Conservation (phyloP, 2,888 invertebrate genomes). For the Myathropa florea region DNA sequence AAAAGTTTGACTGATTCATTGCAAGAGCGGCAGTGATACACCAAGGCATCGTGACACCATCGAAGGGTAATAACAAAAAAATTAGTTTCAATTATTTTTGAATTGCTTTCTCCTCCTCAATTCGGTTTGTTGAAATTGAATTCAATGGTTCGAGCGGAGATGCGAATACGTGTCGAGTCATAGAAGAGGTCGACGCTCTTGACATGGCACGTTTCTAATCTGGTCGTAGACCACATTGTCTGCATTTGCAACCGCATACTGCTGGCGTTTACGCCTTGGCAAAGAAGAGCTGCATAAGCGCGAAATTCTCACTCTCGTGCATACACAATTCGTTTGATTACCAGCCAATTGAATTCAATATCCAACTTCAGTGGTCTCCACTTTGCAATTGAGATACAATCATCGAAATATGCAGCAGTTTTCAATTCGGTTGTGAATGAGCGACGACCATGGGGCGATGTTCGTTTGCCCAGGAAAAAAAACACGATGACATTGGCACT, state of each 20-base stretch:
- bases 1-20: neutral
- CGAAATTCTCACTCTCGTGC: neutral
- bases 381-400: neutral
- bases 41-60: constrained; percentile 1
- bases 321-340: constrained; percentile 19
- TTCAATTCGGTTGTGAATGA: neutral
- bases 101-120: neutral
- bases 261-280: neutral
- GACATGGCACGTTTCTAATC: neutral
- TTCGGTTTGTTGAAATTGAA: neutral
- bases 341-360: constrained; percentile 36
- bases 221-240: neutral
- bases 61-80: constrained; percentile 5
- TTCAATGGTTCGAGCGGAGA: neutral
- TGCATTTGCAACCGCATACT: neutral
- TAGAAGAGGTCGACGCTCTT: neutral
- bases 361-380: neutral
- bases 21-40: no score
- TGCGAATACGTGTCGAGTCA: no score
- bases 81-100: constrained; percentile 12
- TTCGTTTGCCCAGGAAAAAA: no score
- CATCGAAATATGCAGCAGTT: neutral
- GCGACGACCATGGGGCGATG: neutral
- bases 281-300: neutral
- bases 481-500: neutral